Evolutionary conservation across 2,113 vertebrate genomes (phyloP).

Genomic region (Anas platyrhynchos): DNA sequence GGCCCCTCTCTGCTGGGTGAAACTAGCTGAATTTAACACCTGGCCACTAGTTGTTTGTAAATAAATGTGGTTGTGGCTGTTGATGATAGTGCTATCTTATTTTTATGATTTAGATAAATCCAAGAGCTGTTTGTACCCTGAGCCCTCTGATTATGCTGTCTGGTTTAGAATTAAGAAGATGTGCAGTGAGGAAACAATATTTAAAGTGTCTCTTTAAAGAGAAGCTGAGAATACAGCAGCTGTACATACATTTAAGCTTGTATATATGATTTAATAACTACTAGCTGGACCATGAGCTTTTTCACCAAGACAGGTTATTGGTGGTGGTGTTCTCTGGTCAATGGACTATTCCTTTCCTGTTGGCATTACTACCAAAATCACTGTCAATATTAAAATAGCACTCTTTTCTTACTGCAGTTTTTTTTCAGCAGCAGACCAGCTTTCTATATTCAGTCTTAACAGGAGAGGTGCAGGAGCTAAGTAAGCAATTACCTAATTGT

Average conservation of each 20-base stretch:
- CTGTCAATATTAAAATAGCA: not conserved
- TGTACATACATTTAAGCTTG: not conserved
- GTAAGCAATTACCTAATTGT: not conserved
- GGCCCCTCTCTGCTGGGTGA: not conserved
- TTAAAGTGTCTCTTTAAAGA: not conserved
- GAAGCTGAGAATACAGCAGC: not conserved
- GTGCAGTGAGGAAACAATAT: not conserved
- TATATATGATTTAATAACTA: not conserved
- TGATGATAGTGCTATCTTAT: not conserved
- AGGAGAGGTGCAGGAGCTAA: not conserved
- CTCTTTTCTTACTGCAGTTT: not conserved
- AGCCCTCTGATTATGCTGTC: not conserved
- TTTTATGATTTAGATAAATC: not conserved
- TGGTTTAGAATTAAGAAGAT: not conserved
- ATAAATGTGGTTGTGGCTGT: not conserved
- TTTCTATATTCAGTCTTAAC: not conserved
- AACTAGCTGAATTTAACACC: not conserved
- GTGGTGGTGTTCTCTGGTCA: not conserved
- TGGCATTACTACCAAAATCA: not conserved
- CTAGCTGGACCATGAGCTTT: not conserved
- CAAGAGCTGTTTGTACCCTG: not conserved
- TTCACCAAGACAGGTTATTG: not conserved
- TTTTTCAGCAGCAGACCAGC: not conserved
- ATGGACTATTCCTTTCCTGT: not conserved
- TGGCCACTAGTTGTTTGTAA: not conserved